Base-by-base conservation (phyloP, 1,140 invertebrate species). In the Neodiprion fabricii region DNA sequence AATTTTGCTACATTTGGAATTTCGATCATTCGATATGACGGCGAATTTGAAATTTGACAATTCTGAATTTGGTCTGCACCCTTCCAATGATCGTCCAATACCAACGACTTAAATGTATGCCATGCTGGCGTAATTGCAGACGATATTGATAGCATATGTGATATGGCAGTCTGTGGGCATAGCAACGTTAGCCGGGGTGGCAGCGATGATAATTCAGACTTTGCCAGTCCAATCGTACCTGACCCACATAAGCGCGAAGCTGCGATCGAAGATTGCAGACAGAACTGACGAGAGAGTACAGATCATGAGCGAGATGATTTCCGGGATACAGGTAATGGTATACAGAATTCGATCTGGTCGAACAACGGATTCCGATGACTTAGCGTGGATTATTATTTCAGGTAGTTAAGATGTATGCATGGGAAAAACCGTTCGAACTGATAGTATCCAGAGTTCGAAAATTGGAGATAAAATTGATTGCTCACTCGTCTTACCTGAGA, bases 341-440 rank as follows among this genome's bases (percentile, higher is more conserved):
- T 5, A 40, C 2, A 40, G 28, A 40, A 40, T 40, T 40, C 28
- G 5, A 40, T 40, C 2, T 40, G 28, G 5, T 40, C 28, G 5
- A 40, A 40, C 1, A 40, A 40, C 28, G 28, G 28, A 40, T 40
- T 40, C 2, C 28, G 28, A 40, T 40, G 28, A 40, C 28, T 1
- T 40, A 40, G 28, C 28, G 28, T 5, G 5, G 28, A 5, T 5
- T 40, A 40, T 40, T 61, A 7, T 61, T 61, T 76, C 79, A 93
- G 88, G 90, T 91, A 0, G 93, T 96, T 17, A 96, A 96, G 87
- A 95, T 96, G 93, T 95, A 94, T 78, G 92, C 92, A 1, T 95
- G 94, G 94, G 94, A 95, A 79, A 91, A 90, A 74, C 92, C 93
- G 5, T 94, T 94, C 73, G 89, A 90, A 72, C 88, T 88, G 40